Base-by-base conservation (phyloP, 2,113 vertebrate genomes). In the Morone saxatilis region DNA sequence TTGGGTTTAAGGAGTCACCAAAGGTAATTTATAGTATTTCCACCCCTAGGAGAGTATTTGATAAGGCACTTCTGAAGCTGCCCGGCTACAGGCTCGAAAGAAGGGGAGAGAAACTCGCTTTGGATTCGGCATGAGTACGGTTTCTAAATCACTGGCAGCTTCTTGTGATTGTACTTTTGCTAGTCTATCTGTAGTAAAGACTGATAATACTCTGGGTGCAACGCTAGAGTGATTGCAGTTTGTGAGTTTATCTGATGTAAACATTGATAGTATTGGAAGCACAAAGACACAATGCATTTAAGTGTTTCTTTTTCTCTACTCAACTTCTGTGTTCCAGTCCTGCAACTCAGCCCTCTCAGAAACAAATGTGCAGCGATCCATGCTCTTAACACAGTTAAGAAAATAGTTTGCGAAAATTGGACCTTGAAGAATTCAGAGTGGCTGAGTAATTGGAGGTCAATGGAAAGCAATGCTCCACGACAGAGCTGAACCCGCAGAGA, bases 391-490 rank as follows among this genome's bases (percentile, higher is more conserved):
- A 86, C 91, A 76, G 86, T 88, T 89, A 88, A 88, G 87, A 89
- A 92, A 89, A 90, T 87, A 86, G 86, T 92, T 92, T 92, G 86
- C 4, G 66, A 91, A 88, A 94, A 93, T 90, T 89, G 79, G 80
- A 88, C 93, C 84, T 92, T 88, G 90, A 94, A 93, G 89, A 92
- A 92, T 94, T 91, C 88, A 89, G 77, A 88, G 84, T 78, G 84
- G 83, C 80, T 77, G 86, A 91, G 91, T 94, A 95, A 94, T 93
- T 91, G 88, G 91, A 93, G 92, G 92, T 93, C 93, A 93, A 90
- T 91, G 80, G 89, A 93, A 92, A 90, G 89, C 89, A 91, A 88
- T 81, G 89, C 92, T 93, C 81, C 79, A 87, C 78, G 66, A 92
- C 91, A 90, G 67, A 86, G 86, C 75, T 83, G 81, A 91, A 86